Evolutionary conservation across 2,888 invertebrate species (phyloP), one percentile per base, ranked within the genome.

Genomic region (Drosophila neoperkinsi): DNA sequence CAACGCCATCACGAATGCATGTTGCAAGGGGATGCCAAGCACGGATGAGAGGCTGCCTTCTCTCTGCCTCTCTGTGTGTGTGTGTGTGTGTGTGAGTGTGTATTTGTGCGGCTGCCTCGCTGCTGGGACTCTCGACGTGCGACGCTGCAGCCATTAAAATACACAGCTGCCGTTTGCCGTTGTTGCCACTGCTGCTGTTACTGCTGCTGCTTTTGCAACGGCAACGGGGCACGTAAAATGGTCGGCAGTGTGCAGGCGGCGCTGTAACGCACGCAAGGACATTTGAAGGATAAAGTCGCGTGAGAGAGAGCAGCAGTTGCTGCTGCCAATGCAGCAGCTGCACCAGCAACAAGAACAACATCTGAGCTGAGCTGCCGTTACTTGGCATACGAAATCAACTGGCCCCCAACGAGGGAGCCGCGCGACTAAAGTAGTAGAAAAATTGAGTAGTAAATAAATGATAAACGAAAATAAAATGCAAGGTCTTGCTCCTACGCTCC

Each of bases 231-330:
- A 79, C 81, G 74, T 81, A 81, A 80, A 80, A 77, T 69, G 69
- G 71, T 72, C 80, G 81, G 80, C 66, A 71, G 67, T 75, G 78
- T 63, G 80, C 64, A 71, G 87, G 41, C 64, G 74, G 80, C 75
- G 66, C 72, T 90, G 79, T 77, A 83, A 81, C 88, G 83, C 91
- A 91, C 90, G 90, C 91, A 91, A 91, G 91, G 91, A 91, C 91
- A 91, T 91, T 90, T 91, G 90, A 91, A 91, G 91, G 91, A 91
- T 91, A 90, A 88, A 88, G 85, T 91, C 88, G 91, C 84, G 83
- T 87, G 89, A 79, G 80, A 84, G 80, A 59, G 71, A 61, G 57
- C 66, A 78, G 71, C 69, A 73, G 80, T 56, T 51, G 66, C 72
- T 43, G 34, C 66, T 55, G 71, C 64, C 57, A 68, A 65, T 71